Base-by-base conservation (phyloP, 2,797 vertebrate genomes). In the Esox lucius region DNA sequence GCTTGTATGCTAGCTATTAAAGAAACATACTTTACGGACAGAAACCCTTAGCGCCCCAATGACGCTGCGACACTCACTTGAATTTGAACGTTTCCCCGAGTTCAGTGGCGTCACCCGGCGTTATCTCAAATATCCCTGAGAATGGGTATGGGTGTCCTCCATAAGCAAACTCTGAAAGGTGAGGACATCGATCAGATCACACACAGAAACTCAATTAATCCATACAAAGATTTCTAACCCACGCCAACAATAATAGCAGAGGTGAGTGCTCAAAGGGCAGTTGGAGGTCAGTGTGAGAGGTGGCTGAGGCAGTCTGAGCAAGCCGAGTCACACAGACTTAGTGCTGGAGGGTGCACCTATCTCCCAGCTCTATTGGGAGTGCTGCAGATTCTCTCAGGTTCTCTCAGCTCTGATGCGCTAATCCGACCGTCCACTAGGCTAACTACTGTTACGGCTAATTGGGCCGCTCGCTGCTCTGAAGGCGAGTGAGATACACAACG, bases 51-150 rank as follows among this genome's bases (percentile, higher is more conserved):
- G 51, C 22, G 71, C 33, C 68, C 24, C n/a, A 9, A 22, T 22
- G 8, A 15, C 61, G 33, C 69, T 5, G 17, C 17, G 17, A 19
- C 65, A 95, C 95, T 96, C 94, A 99, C 98, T 99, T 99, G 93
- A 99, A 99, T 92, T 98, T 98, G 91, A 99, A 99, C 12, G 97
- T 99, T 88, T 99, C 98, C 84, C 98, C 98, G 39, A 99, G 94
- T 87, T 99, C 98, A 13, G 96, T 95, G 85, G 97, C 97, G 84
- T 99, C 97, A 78, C 97, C 96, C 70, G 98, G 98, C 78, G 96
- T 96, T 81, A 99, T 99, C 93, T 99, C 98, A 93, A 99, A 99
- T 91, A 99, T 95, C 90, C 98, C 98, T 94, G 97, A 99, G 94
- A 99, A 99, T 46, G 97, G 96, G 87, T 98, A 99, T 0, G 98